Evolutionary conservation across 2,888 invertebrate genomes (phyloP).

Genomic region (Ceraclea dissimilis): DNA sequence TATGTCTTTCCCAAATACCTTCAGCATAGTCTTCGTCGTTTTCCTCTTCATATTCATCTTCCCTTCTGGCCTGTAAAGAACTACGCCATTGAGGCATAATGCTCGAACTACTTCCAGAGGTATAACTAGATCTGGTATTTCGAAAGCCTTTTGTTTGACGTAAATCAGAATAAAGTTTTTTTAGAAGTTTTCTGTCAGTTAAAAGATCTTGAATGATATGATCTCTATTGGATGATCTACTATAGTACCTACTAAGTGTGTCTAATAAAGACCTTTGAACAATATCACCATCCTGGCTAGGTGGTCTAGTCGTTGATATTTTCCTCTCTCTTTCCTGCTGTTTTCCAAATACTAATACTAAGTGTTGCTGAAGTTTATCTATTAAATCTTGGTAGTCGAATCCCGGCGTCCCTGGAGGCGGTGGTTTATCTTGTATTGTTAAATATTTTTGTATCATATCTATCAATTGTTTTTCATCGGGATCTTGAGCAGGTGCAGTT

Average conservation of each 20-base stretch:
- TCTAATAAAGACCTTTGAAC: conserved; percentile 56
- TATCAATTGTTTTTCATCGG: conserved; percentile 51
- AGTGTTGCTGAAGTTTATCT: conserved; percentile 54
- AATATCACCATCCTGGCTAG: conserved; percentile 41
- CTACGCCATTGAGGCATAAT: conserved; percentile 28
- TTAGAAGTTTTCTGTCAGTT: conserved; percentile 64
- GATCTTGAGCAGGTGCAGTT: conserved; percentile 32
- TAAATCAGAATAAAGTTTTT: conserved; percentile 65
- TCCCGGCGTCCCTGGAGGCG: conserved; percentile 26
- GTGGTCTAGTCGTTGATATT: conserved; percentile 33
- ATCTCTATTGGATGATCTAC: conserved; percentile 57
- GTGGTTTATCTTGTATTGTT: conserved; percentile 46
- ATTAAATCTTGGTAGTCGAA: conserved; percentile 57
- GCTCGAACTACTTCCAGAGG: conserved; percentile 17
- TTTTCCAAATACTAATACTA: conserved; percentile 39
- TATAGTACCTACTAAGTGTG: conserved; percentile 60
- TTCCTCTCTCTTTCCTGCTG: conserved; percentile 31
- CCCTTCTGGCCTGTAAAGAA: conserved; percentile 28
- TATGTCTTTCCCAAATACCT: conserved; percentile 32
- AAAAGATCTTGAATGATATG: conserved; percentile 65
- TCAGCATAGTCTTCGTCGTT: conserved; percentile 30
- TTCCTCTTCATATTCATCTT: conserved; percentile 27
- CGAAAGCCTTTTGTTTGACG: conserved; percentile 55
- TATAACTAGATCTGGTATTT: conserved; percentile 36
- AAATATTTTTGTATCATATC: conserved; percentile 62